phyloP scores from a whole-genome alignment of 2,113 vertebrate genomes.

The Tachycineta bicolor region DNA sequence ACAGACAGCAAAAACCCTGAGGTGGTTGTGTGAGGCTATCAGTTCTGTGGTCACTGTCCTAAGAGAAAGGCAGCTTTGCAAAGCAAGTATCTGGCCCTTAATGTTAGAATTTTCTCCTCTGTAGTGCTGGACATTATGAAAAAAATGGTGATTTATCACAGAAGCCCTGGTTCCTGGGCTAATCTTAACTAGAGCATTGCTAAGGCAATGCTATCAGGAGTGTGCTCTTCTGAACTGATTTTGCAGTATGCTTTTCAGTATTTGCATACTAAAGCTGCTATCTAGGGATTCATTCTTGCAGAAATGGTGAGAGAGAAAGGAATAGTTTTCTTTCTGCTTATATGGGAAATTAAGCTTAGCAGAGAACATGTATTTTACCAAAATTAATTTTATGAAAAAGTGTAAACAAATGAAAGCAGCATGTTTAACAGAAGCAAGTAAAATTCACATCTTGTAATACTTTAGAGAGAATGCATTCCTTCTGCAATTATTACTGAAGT shows the following conservation, averaged over 20 bases:
- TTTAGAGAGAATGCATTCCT: not conserved
- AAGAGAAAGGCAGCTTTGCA: not conserved
- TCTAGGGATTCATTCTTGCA: constrained; percentile 3
- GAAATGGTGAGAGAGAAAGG: not conserved
- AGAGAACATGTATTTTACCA: not conserved
- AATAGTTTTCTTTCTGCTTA: not conserved
- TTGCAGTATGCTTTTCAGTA: not conserved
- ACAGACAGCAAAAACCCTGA: not conserved
- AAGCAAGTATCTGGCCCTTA: not conserved
- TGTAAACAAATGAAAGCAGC: not conserved
- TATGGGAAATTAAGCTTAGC: not conserved
- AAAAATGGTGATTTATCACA: not conserved
- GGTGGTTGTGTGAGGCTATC: not conserved
- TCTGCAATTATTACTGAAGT: constrained; percentile 23
- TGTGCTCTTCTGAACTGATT: constrained; percentile 54
- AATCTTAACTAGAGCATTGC: constrained; percentile 50
- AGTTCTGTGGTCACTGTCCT: not conserved
- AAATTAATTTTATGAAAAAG: constrained; percentile 26
- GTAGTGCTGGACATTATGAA: not conserved
- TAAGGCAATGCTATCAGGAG: constrained; percentile 54
- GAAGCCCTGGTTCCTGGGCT: not conserved
- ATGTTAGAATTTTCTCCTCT: not conserved
- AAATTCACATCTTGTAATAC: not conserved
- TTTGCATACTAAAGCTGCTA: constrained; percentile 48
- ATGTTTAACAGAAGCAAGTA: not conserved